Conservation (phyloP, 2,797 vertebrate species). For the Prunella strophiata region DNA sequence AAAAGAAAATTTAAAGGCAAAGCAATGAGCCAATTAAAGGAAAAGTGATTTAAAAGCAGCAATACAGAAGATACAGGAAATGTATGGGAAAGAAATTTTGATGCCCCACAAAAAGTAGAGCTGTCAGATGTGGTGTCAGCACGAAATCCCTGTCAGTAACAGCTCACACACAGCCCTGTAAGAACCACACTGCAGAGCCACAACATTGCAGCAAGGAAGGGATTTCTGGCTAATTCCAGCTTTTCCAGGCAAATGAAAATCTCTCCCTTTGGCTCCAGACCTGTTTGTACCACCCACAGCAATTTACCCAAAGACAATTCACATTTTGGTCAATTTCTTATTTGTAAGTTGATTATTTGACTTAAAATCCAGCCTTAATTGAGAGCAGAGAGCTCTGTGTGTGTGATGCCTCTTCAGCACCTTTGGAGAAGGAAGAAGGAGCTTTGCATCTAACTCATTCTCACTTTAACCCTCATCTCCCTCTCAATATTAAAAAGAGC, state of each 20-base stretch:
- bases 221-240: neutral
- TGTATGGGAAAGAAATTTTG: neutral
- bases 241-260: neutral
- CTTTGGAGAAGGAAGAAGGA: neutral
- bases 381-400: neutral
- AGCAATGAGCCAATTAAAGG: slow-evolving; percentile 42
- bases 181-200: neutral
- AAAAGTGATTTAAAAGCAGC: neutral
- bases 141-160: fast-evolving
- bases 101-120: neutral
- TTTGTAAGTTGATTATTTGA: neutral
- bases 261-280: neutral
- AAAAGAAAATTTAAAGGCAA: slow-evolving; percentile 63
- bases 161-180: fast-evolving
- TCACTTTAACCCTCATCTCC: neutral
- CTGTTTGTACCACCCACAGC: neutral
- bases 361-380: neutral
- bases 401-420: fast-evolving
- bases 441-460: neutral
- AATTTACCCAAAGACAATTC: neutral
- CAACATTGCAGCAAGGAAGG: neutral
- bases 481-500: neutral
- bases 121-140: neutral
- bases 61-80: neutral
- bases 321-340: neutral